phyloP scores from a whole-genome alignment of 2,888 invertebrate species.

The Drosophila picticornis region DNA sequence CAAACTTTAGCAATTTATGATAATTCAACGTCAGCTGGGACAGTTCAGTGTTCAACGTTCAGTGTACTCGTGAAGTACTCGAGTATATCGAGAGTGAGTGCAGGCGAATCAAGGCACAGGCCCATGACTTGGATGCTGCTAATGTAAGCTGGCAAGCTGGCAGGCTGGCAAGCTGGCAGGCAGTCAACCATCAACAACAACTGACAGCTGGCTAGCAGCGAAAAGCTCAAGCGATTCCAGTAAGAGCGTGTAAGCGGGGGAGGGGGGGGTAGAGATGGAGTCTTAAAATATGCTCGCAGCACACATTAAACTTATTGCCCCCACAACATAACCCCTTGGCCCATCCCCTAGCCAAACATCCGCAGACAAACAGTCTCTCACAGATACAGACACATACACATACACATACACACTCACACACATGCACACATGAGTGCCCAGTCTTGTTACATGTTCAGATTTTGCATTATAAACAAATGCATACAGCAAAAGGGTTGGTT shows the following conservation, averaged over 20 bases:
- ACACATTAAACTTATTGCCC: conserved; percentile 81
- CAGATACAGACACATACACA: conserved; percentile 10
- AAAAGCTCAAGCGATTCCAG: conserved; percentile 48
- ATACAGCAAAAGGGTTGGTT: conserved; percentile 80
- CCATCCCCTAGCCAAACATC: conserved; percentile 9
- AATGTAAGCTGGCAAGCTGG: conserved; percentile 55
- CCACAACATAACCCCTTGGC: conserved; percentile 27
- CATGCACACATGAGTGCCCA: conserved; percentile 45
- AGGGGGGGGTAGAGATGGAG: conserved; percentile 14
- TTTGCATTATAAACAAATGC: conserved; percentile 64
- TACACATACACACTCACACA: conserved; percentile 5
- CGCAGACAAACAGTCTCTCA: conserved; percentile 18
- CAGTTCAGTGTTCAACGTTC: conserved; percentile 71
- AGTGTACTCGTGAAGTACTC: conserved; percentile 55
- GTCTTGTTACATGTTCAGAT: conserved; percentile 62
- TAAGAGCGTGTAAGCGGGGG: background rate
- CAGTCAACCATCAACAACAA: conserved; percentile 73
- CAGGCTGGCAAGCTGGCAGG: conserved; percentile 42
- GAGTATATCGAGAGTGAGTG: conserved; percentile 26
- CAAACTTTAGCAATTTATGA: conserved; percentile 83
- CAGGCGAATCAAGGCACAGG: conserved; percentile 37
- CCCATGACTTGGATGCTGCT: conserved; percentile 57
- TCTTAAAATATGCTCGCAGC: conserved; percentile 75
- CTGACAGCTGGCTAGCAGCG: conserved; percentile 75
- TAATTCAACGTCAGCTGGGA: conserved; percentile 84